These are phyloP conservation scores for Crenuchus spilurus DNA, from an alignment of 2,797 vertebrate genomes.

Conservation along the genomic window DNA sequence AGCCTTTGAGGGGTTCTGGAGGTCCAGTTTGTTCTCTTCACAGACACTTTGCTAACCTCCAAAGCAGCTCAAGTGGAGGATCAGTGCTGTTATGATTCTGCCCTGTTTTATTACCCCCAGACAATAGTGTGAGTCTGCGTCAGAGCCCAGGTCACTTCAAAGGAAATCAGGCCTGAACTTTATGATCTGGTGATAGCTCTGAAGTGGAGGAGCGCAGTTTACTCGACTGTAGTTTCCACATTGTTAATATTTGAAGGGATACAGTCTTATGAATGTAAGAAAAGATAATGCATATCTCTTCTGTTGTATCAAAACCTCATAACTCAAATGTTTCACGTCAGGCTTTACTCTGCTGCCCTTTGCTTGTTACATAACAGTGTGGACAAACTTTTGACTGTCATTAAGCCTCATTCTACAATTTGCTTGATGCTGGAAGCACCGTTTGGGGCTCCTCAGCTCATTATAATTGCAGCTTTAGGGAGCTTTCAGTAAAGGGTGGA, in stretches of 20 bases:
- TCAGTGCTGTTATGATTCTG: constrained; percentile 8
- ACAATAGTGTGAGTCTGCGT: constrained; percentile 28
- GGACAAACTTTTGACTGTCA: too few species aligned
- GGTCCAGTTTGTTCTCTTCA: not conserved
- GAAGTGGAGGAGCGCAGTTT: constrained; percentile 33
- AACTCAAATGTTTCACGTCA: not conserved
- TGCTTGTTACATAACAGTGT: too few species aligned
- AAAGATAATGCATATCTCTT: constrained; percentile 12
- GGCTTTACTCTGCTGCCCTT: too few species aligned
- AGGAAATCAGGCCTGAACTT: constrained; percentile 6
- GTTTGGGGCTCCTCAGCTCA: too few species aligned
- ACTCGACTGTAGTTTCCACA: not conserved
- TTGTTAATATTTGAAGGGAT: constrained; percentile 44
- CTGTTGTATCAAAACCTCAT: not conserved
- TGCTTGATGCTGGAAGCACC: too few species aligned
- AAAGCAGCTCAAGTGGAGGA: not conserved
- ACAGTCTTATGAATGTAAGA: constrained; percentile 3
- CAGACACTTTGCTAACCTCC: not conserved
- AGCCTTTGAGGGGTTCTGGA: not conserved
- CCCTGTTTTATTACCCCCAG: constrained; percentile 2
- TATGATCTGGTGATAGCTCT: constrained; percentile 44
- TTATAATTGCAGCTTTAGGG: too few species aligned
- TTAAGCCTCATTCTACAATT: too few species aligned
- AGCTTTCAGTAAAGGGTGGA: too few species aligned
- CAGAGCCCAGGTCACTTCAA: constrained; percentile 33